phyloP scores from a whole-genome alignment of 2,113 vertebrate species.

The Pomatostomus ruficeps region DNA sequence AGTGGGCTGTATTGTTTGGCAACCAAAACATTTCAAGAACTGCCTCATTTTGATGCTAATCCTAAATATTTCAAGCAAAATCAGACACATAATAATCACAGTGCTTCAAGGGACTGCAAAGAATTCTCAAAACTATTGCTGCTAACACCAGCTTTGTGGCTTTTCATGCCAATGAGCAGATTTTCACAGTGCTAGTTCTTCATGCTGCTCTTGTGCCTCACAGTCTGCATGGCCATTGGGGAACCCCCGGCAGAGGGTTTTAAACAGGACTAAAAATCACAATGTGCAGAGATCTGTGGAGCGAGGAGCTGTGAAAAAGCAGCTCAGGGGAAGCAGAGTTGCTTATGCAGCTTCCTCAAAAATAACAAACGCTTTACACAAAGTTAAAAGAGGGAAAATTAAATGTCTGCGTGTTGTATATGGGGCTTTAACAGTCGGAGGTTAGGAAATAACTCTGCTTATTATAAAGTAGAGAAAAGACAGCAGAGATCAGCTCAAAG shows the following conservation, averaged over 20 bases:
- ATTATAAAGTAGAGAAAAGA: background rate
- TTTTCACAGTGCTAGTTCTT: background rate
- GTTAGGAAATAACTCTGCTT: background rate
- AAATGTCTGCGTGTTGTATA: background rate
- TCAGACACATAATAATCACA: background rate
- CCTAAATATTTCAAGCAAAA: background rate
- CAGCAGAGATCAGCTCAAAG: background rate
- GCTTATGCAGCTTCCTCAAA: background rate
- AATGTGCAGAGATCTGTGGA: background rate
- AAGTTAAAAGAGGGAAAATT: slow-evolving; percentile 14
- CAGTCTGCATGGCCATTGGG: background rate
- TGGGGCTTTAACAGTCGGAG: background rate
- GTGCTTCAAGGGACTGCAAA: background rate
- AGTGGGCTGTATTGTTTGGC: background rate
- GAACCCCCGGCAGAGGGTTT: background rate
- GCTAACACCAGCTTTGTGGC: background rate
- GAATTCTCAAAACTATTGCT: background rate
- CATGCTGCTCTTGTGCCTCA: background rate
- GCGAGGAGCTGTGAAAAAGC: background rate
- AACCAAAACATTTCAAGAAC: background rate
- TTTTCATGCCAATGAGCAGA: background rate
- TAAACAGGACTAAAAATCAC: background rate
- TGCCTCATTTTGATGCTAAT: background rate
- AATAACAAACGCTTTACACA: background rate
- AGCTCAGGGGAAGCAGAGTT: background rate